phyloP scores from a whole-genome alignment of 2,888 invertebrate genomes.

The Calephelis perditalis region DNA sequence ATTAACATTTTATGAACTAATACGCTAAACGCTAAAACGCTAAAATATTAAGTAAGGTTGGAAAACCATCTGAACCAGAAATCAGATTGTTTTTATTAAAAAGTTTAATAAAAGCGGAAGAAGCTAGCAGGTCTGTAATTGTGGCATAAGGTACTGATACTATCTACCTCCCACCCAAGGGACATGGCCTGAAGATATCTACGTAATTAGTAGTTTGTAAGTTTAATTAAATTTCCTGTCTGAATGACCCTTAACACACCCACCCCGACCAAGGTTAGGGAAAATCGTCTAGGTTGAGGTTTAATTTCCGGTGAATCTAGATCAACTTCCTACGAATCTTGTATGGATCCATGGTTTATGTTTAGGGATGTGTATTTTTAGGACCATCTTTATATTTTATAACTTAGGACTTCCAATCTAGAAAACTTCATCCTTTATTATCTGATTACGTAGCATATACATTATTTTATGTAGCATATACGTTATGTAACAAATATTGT shows the following conservation, averaged over 20 bases:
- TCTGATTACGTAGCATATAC: too few species aligned
- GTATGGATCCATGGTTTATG: neutral
- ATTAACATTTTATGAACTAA: too few species aligned
- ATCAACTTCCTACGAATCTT: conserved; percentile 1
- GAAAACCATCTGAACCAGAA: too few species aligned
- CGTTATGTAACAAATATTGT: too few species aligned
- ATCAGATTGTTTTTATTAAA: neutral
- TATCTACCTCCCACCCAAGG: neutral
- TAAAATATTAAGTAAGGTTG: too few species aligned
- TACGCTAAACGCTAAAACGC: too few species aligned
- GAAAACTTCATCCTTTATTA: too few species aligned
- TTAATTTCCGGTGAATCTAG: conserved; percentile 8
- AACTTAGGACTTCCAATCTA: too few species aligned
- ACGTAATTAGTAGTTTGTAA: neutral
- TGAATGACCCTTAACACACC: neutral
- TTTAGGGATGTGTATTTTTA: too few species aligned
- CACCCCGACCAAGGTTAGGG: conserved; percentile 1
- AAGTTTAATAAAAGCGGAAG: neutral
- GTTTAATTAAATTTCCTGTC: neutral
- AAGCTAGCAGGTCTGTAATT: neutral
- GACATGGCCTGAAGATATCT: neutral
- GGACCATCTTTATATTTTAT: too few species aligned
- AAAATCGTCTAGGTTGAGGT: neutral
- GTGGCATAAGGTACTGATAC: neutral
- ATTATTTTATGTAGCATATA: too few species aligned